These are phyloP conservation scores for Caenorhabditis panamensis DNA, from an alignment of 2,888 invertebrate species.

Conservation along the genomic window DNA sequence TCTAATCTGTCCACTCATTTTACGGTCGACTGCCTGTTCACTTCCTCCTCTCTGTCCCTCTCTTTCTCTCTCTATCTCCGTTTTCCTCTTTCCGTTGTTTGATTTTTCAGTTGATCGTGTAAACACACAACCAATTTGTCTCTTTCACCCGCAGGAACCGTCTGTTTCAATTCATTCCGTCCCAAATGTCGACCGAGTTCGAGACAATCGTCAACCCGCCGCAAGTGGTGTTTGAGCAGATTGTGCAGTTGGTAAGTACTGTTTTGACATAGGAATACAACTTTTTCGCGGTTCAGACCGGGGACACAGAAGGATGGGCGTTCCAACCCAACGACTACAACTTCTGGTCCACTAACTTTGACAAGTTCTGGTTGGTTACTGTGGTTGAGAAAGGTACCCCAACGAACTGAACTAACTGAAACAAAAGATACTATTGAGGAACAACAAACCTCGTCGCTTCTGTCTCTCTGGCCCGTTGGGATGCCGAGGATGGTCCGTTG, in stretches of 20 bases:
- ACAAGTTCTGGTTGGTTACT: conserved; percentile 56
- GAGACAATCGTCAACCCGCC: conserved; percentile 57
- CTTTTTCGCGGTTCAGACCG: conserved; percentile 54
- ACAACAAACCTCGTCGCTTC: conserved; percentile 36
- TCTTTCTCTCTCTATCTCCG: background rate
- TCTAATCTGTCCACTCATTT: background rate
- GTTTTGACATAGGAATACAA: background rate
- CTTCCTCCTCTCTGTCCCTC: background rate
- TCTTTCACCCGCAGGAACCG: background rate
- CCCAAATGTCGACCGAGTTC: conserved; percentile 35
- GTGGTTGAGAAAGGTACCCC: conserved; percentile 57
- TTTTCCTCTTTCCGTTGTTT: background rate
- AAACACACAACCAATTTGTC: conserved; percentile 8
- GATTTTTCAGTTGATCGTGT: conserved; percentile 5
- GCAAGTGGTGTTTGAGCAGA: conserved; percentile 54
- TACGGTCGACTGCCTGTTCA: background rate
- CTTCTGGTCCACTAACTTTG: conserved; percentile 54
- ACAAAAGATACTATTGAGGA: too few species aligned
- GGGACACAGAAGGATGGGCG: conserved; percentile 61
- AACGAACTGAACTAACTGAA: too few species aligned
- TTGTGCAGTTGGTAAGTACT: conserved; percentile 40
- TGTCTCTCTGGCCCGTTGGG: conserved; percentile 50
- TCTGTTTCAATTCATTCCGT: background rate
- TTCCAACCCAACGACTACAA: conserved; percentile 60
- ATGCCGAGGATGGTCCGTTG: conserved; percentile 37